These are phyloP conservation scores for Nipponia nippon DNA, from an alignment of 2,113 vertebrate genomes.

Conservation along the genomic window DNA sequence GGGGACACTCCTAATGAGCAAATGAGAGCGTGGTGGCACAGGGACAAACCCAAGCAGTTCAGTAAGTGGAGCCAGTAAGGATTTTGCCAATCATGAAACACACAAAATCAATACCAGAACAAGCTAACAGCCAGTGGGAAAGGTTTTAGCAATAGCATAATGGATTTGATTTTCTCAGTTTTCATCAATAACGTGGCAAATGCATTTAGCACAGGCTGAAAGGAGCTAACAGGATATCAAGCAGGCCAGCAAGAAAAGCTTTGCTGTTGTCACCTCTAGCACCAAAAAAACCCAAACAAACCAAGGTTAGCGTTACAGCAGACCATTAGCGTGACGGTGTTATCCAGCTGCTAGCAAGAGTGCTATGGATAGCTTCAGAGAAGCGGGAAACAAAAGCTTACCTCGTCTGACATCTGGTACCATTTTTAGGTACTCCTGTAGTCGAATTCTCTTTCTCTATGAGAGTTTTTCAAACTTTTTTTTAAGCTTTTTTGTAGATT, in stretches of 20 bases:
- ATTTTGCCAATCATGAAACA: not conserved
- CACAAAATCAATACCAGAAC: not conserved
- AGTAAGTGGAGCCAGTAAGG: not conserved
- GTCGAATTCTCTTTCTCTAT: not conserved
- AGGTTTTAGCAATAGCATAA: not conserved
- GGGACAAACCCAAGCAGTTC: not conserved
- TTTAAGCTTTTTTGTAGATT: not conserved
- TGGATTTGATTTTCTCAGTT: slow-evolving; percentile 52
- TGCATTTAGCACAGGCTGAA: slow-evolving; percentile 16
- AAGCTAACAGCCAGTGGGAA: not conserved
- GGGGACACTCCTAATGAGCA: not conserved
- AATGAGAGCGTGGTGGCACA: not conserved
- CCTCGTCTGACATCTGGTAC: not conserved
- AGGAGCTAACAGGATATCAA: not conserved
- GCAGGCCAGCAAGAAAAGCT: not conserved
- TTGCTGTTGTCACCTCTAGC: not conserved
- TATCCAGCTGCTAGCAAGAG: not conserved
- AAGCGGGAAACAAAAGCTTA: not conserved
- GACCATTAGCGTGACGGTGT: not conserved
- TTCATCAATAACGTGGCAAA: not conserved
- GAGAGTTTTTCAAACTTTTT: not conserved
- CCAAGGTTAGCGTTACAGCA: not conserved
- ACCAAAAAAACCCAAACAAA: not conserved
- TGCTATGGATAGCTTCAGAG: not conserved
- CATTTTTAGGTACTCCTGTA: not conserved